Evolutionary conservation across 2,113 vertebrate species (phyloP).

Genomic region (Pseudolaguvia tuberculata): DNA sequence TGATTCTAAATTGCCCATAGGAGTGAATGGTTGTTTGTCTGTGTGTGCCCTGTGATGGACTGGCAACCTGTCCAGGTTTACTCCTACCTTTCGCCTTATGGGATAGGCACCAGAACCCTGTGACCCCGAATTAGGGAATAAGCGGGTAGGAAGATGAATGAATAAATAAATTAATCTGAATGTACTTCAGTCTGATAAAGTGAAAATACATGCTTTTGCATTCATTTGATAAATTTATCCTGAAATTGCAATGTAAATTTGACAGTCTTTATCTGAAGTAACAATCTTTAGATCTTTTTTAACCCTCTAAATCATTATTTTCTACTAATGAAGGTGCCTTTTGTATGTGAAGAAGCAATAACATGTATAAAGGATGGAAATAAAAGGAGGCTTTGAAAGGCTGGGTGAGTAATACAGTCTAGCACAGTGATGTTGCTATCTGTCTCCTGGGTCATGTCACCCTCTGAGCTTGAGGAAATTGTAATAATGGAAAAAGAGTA

Average conservation of each 20-base stretch:
- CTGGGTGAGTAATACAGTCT: not conserved
- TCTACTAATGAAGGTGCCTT: not conserved
- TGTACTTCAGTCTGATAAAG: not conserved
- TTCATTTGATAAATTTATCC: too few species aligned
- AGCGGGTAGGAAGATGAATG: too few species aligned
- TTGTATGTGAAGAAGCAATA: not conserved
- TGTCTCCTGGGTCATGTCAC: not conserved
- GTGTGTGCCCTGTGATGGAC: too few species aligned
- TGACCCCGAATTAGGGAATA: too few species aligned
- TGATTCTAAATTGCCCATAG: too few species aligned
- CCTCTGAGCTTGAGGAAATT: not conserved
- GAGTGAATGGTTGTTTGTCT: too few species aligned
- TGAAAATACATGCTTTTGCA: not conserved
- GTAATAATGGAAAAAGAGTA: not conserved
- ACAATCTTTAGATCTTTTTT: not conserved
- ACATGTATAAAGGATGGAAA: not conserved
- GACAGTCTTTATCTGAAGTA: not conserved
- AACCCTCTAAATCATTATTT: too few species aligned
- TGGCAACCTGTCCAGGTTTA: too few species aligned
- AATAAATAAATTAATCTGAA: too few species aligned
- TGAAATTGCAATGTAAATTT: not conserved
- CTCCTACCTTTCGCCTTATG: too few species aligned
- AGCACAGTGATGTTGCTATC: not conserved
- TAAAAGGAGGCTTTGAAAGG: conserved; percentile 15
- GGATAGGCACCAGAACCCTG: too few species aligned